Conservation (phyloP, 2,113 vertebrate genomes). For the Australoheros scitulus region DNA sequence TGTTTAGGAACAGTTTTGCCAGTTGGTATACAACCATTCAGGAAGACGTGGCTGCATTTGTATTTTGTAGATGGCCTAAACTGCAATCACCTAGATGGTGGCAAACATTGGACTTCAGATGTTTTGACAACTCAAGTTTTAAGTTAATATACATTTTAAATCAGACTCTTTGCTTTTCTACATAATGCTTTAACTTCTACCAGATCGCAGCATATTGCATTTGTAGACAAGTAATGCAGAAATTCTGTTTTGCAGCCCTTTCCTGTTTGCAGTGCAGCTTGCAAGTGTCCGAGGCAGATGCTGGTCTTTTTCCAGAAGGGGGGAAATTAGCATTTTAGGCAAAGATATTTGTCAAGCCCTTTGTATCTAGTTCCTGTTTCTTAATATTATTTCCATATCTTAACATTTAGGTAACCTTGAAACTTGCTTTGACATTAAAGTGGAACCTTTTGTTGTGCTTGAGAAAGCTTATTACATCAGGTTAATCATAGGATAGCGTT, state of each 20-base stretch:
- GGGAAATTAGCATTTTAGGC: constrained; percentile 37
- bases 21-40: background rate
- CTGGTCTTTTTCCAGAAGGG: constrained; percentile 18
- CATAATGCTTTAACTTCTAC: background rate
- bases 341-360: constrained; percentile 38
- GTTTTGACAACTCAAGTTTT: background rate
- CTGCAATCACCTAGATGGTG: background rate
- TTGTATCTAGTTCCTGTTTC: constrained; percentile 49
- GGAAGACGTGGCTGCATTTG: accelerated
- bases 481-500: background rate
- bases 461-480: background rate
- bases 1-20: background rate
- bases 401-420: constrained; percentile 58
- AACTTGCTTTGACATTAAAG: constrained; percentile 9
- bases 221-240: background rate
- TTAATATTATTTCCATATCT: constrained; percentile 44
- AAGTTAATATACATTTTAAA: background rate
- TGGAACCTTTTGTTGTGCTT: constrained; percentile 1
- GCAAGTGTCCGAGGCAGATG: constrained; percentile 1
- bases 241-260: background rate
- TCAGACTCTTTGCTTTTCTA: background rate
- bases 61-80: background rate
- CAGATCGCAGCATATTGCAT: background rate
- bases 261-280: background rate
- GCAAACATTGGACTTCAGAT: background rate